Evolutionary conservation across 2,888 invertebrate genomes (phyloP), one percentile per base, ranked within the genome.

Genomic region (Campoletis raptor): DNA sequence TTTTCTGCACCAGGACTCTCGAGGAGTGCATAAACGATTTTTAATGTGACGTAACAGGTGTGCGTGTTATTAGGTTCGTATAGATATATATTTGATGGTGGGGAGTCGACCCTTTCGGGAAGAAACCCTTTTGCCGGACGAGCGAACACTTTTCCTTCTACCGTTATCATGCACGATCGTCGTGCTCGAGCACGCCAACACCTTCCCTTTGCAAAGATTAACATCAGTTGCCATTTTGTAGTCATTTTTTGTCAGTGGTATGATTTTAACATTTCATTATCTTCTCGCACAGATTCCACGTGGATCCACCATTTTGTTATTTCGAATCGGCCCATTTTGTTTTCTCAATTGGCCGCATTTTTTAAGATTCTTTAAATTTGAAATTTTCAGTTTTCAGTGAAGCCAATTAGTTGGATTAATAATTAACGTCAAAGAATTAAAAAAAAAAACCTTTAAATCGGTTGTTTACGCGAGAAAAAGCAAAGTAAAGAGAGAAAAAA

Each of bases 41-140:
- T 30, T 61, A 8, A 21, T 61, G 61, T 42, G 54, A 54, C 72
- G 81, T 81, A 81, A 81, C 67, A 72, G 79, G 83, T 83, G 85
- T 78, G 80, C 52, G 73, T 30, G 81, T 52, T 70, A 30, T 42
- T 30, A 0, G 40, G 61, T 52, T 45, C 37, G 45, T 45, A 52
- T 74, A 61, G 15, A 15, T 42, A 24, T 42, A 24, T 69, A 24
- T 69, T 40, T 69, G 40, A 15, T 37, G 1, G 21, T 37, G 37
- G 24, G 52, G 37, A 24, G 37, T 21, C 24, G 40, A 15, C 45
- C 61, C 82, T 82, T 81, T 67, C 74, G 80, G 67, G 72, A 85
- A 66, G 64, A 61, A 42, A 61, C 57, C 45, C 73, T 82, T 85
- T 82, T 79, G 77, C 77, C 77, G 81, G 81, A 85, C 85, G 72